A percentile compares a stretch with the other conserved stretches of the same genome.
phyloP scores from a whole-genome alignment of 2,797 vertebrate genomes.

The Emydoidea blandingii region DNA sequence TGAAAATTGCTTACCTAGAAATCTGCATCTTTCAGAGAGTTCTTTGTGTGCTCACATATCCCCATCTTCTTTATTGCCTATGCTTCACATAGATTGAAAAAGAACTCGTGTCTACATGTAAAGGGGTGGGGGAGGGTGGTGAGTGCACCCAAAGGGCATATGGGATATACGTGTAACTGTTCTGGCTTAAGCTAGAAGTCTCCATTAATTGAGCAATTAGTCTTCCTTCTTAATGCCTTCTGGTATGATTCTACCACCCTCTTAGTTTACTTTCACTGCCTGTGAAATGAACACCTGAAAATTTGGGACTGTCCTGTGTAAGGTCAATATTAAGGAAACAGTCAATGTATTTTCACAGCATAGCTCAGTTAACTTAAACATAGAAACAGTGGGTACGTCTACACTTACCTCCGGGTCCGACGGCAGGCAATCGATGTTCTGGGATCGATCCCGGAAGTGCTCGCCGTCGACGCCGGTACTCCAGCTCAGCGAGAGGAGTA shows the following conservation, averaged over 20 bases:
- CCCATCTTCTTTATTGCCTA: neutral
- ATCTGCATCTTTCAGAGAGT: neutral
- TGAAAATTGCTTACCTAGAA: fast-evolving
- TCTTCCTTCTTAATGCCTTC: neutral
- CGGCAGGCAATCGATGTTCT: too few species aligned
- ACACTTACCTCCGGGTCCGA: too few species aligned
- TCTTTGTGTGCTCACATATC: fast-evolving
- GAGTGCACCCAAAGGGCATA: neutral
- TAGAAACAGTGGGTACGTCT: too few species aligned
- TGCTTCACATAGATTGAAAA: fast-evolving
- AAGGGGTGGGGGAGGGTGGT: neutral
- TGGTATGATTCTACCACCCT: neutral
- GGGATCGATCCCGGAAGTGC: too few species aligned
- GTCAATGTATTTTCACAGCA: neutral
- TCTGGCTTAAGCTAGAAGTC: neutral
- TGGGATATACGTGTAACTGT: neutral
- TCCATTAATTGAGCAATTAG: neutral
- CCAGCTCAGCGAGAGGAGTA: too few species aligned
- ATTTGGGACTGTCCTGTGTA: neutral
- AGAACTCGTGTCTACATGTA: neutral
- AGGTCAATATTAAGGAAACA: neutral
- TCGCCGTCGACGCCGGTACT: too few species aligned
- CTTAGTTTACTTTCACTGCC: neutral
- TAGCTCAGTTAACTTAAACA: neutral
- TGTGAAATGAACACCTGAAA: neutral